Evolutionary conservation across 2,888 invertebrate genomes (phyloP).

Genomic region (Drosophila neotestacea): DNA sequence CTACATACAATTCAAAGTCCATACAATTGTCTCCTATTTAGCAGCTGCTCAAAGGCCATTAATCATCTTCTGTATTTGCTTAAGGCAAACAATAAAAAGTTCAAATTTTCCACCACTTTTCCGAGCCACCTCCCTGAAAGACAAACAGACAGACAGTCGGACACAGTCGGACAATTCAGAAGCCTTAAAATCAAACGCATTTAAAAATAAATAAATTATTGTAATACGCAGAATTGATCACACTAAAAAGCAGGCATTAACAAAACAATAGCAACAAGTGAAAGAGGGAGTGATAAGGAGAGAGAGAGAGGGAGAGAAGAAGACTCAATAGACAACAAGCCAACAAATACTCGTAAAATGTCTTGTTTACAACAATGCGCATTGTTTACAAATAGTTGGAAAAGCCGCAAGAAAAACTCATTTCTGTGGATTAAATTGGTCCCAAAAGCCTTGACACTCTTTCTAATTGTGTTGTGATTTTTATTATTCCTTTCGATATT

Average conservation of each 20-base stretch:
- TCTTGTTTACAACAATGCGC: conserved; percentile 71
- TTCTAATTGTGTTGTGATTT: conserved; percentile 35
- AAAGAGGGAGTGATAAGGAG: neutral
- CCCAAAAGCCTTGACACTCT: conserved; percentile 77
- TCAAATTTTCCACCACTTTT: conserved; percentile 15
- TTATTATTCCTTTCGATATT: conserved; percentile 30
- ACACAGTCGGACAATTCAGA: too few species aligned
- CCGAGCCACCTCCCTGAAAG: neutral
- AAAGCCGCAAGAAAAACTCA: conserved; percentile 56
- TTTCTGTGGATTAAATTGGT: conserved; percentile 56
- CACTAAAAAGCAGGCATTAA: conserved; percentile 50
- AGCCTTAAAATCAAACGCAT: conserved; percentile 37
- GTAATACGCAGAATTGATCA: conserved; percentile 71
- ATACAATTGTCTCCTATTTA: conserved; percentile 1
- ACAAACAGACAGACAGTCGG: neutral
- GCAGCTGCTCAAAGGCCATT: conserved; percentile 13
- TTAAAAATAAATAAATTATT: conserved; percentile 74
- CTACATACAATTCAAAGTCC: neutral
- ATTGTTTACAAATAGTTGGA: conserved; percentile 73
- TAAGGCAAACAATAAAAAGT: conserved; percentile 13
- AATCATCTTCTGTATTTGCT: conserved; percentile 21
- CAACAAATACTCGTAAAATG: conserved; percentile 48
- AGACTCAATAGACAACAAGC: conserved; percentile 2
- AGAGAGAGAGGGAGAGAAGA: neutral
- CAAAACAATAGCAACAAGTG: conserved; percentile 31